These are phyloP conservation scores for Drosophila mauritiana DNA, from an alignment of 1,140 invertebrate species.

Conservation along the genomic window DNA sequence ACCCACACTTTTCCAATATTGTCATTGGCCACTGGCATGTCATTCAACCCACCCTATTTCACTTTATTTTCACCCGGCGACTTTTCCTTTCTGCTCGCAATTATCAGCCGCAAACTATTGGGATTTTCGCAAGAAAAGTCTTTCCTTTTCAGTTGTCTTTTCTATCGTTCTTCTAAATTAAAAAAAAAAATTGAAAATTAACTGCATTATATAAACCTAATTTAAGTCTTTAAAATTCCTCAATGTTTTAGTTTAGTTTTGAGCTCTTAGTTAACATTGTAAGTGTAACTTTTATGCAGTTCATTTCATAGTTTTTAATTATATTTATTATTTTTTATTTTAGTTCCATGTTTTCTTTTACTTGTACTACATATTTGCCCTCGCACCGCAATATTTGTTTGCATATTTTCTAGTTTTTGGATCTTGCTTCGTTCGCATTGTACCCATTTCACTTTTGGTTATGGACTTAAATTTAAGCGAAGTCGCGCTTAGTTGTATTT, in stretches of 20 bases:
- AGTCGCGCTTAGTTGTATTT: conserved; percentile 34
- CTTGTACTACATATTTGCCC: conserved; percentile 11
- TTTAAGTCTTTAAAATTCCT: too few species aligned
- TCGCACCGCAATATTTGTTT: not conserved
- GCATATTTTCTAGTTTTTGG: not conserved
- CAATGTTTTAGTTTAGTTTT: not conserved
- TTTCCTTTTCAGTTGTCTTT: conserved; percentile 4
- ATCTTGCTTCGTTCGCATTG: conserved; percentile 6
- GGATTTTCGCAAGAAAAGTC: conserved; percentile 35
- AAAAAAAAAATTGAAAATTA: too few species aligned
- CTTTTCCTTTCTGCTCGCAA: conserved; percentile 12
- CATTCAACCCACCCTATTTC: conserved; percentile 5
- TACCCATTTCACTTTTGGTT: conserved; percentile 19
- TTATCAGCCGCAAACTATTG: conserved; percentile 28
- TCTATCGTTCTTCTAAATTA: not conserved
- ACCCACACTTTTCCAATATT: not conserved
- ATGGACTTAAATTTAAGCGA: conserved; percentile 29
- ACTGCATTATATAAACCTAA: too few species aligned
- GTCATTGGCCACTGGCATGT: too few species aligned
- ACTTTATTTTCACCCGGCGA: conserved; percentile 3
- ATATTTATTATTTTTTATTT: not conserved
- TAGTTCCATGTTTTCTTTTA: not conserved
- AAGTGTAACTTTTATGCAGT: not conserved
- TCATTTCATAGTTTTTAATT: not conserved
- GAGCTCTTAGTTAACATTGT: not conserved